A percentile compares a stretch with the other conserved stretches of the same genome.
Evolutionary conservation across 2,797 vertebrate genomes (phyloP).

Genomic region (Masticophis lateralis): DNA sequence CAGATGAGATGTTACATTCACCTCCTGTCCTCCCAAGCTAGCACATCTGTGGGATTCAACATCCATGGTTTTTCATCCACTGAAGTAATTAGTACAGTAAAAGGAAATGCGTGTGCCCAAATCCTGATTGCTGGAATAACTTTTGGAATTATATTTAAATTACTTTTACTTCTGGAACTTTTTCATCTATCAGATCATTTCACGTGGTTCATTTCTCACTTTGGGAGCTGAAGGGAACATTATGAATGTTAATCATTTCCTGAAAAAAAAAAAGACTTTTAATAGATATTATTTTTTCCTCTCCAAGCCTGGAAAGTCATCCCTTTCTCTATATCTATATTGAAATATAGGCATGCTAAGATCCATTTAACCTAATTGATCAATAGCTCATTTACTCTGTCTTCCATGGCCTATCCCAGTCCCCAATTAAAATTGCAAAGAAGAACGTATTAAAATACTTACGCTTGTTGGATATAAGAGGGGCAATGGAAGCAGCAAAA

Average conservation of each 20-base stretch:
- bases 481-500: slow-evolving; percentile 89
- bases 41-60: neutral
- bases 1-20: neutral
- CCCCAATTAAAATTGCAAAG: neutral
- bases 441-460: slow-evolving; percentile 72
- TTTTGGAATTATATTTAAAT: neutral
- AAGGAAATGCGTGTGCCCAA: neutral
- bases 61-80: neutral
- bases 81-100: neutral
- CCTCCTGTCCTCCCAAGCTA: neutral
- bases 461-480: slow-evolving; percentile 89
- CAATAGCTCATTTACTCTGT: neutral
- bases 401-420: neutral
- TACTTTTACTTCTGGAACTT: neutral
- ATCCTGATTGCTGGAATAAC: neutral
- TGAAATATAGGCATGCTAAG: neutral
- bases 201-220: neutral
- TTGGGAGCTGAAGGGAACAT: neutral
- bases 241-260: neutral
- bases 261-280: neutral
- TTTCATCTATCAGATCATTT: neutral
- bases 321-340: neutral
- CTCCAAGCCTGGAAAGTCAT: neutral
- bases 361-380: neutral
- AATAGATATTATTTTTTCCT: neutral